Evolutionary conservation across 2,113 vertebrate species (phyloP).

Genomic region (Hepsetus odoe): DNA sequence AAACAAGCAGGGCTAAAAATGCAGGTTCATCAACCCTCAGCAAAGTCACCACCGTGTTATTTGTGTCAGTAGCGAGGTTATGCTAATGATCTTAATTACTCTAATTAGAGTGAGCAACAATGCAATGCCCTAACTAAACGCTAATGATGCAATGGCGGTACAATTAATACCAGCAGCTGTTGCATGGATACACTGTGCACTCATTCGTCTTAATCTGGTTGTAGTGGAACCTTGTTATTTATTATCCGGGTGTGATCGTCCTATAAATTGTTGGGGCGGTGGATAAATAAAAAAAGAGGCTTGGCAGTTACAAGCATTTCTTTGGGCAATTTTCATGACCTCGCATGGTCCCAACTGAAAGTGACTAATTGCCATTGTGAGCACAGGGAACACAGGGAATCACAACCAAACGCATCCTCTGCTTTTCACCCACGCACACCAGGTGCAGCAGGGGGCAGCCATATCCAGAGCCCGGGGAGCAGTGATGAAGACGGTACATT

Average conservation of each 20-base stretch:
- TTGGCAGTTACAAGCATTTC: too few species aligned
- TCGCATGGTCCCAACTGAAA: too few species aligned
- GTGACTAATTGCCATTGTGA: too few species aligned
- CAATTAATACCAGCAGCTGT: not conserved
- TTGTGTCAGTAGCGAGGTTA: conserved; percentile 13
- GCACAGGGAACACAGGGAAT: too few species aligned
- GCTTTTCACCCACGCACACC: too few species aligned
- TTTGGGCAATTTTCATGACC: too few species aligned
- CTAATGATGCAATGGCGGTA: not conserved
- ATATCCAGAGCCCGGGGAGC: too few species aligned
- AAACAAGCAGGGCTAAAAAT: not conserved
- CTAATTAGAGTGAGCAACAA: conserved; percentile 5
- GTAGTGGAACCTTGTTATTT: not conserved
- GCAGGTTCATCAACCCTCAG: not conserved
- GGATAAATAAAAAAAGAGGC: not conserved
- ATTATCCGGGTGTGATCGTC: not conserved
- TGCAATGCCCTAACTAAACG: not conserved
- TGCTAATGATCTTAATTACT: conserved; percentile 33
- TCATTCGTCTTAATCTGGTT: not conserved
- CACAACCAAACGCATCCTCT: too few species aligned
- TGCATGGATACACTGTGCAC: not conserved
- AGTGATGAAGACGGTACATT: too few species aligned
- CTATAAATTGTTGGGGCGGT: not conserved
- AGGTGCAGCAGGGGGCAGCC: too few species aligned
- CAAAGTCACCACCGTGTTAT: conserved; percentile 33